Evolutionary conservation across 2,888 invertebrate species (phyloP).

Genomic region (Stegophylla sp.): DNA sequence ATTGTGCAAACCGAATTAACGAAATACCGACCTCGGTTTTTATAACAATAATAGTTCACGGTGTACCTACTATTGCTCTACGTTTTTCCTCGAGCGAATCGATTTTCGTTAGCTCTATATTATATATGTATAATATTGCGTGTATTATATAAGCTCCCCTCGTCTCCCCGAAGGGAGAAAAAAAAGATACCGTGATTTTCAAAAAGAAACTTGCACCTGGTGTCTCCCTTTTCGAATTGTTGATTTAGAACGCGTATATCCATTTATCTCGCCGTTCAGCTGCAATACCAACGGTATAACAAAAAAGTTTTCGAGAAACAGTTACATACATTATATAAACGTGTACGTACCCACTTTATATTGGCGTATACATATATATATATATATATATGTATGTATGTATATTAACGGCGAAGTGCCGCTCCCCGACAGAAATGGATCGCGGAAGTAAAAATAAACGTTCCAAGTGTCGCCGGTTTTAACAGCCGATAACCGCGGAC

Average conservation of each 20-base stretch:
- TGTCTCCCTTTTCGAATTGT: conserved; percentile 40
- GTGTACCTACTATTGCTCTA: not conserved
- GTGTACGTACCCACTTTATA: too few relatives aligned
- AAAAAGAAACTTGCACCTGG: conserved; percentile 57
- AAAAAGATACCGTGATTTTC: conserved; percentile 19
- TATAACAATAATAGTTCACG: too few relatives aligned
- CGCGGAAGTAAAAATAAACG: too few relatives aligned
- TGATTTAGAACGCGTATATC: conserved; percentile 39
- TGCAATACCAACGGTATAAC: conserved; percentile 26
- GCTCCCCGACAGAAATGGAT: too few relatives aligned
- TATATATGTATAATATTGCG: too few relatives aligned
- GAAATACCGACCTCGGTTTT: not conserved
- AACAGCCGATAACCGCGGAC: too few relatives aligned
- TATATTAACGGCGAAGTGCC: too few relatives aligned
- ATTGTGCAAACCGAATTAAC: conserved; percentile 3
- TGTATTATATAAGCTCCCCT: conserved; percentile 27
- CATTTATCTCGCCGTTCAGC: conserved; percentile 50
- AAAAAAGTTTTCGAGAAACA: conserved; percentile 41
- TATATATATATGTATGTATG: too few relatives aligned
- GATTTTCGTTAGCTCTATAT: conserved; percentile 30
- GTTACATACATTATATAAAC: not conserved
- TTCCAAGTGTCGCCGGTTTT: too few relatives aligned
- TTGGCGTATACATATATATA: too few relatives aligned
- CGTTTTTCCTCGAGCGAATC: conserved; percentile 27
- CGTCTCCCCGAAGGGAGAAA: not conserved